phyloP scores from a whole-genome alignment of 2,797 vertebrate genomes.

The Lagocephalus sceleratus region DNA sequence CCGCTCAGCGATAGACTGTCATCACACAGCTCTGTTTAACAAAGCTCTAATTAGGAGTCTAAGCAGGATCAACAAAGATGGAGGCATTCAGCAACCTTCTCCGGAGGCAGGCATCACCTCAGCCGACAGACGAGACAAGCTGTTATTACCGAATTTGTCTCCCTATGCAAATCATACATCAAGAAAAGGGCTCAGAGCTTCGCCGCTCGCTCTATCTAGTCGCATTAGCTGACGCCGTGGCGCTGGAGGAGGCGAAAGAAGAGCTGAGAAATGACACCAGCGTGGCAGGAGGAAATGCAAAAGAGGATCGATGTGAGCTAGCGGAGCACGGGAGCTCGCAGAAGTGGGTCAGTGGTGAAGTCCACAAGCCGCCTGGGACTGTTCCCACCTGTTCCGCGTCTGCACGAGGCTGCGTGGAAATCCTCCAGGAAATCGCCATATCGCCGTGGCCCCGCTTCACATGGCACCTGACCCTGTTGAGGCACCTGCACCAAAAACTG shows the following conservation, averaged over 20 bases:
- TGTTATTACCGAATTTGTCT: constrained; percentile 24
- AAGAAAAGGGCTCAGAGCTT: background rate
- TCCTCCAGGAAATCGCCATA: no score
- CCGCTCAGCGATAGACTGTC: constrained; percentile 1
- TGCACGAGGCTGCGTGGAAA: no score
- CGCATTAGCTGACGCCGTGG: background rate
- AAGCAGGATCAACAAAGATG: constrained; percentile 4
- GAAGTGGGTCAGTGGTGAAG: constrained; percentile 55
- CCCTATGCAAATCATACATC: constrained; percentile 17
- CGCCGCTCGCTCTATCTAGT: background rate
- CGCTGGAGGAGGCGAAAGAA: constrained; percentile 18
- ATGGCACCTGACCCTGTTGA: no score
- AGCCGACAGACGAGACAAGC: background rate
- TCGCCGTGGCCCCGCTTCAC: no score
- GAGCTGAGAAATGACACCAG: constrained; percentile 11
- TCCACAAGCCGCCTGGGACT: constrained; percentile 30
- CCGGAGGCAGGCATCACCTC: constrained; percentile 8
- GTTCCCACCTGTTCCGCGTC: no score
- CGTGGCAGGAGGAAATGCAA: background rate
- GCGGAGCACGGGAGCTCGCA: constrained; percentile 20
- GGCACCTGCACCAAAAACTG: background rate
- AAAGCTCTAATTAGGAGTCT: constrained; percentile 20
- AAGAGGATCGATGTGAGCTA: background rate
- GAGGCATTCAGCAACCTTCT: constrained; percentile 2
- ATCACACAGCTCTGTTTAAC: constrained; percentile 8